These are phyloP conservation scores for Sclerurus mexicanus DNA, from an alignment of 2,113 vertebrate genomes.

Conservation along the genomic window DNA sequence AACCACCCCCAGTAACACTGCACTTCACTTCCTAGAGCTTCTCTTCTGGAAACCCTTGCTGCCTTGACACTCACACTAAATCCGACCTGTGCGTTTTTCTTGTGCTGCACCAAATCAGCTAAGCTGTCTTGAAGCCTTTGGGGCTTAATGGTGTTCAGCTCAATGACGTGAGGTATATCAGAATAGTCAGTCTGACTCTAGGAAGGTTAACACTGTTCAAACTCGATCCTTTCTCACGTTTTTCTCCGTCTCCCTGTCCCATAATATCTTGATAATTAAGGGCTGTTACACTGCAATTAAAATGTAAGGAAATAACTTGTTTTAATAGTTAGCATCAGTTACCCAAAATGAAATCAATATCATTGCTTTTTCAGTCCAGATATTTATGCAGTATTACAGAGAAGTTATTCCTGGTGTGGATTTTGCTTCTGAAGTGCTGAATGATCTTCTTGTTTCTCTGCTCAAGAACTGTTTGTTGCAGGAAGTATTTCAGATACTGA, in stretches of 20 bases:
- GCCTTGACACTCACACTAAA: neutral
- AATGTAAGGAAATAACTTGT: neutral
- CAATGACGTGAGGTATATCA: neutral
- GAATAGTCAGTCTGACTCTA: neutral
- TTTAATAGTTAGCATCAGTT: neutral
- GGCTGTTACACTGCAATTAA: neutral
- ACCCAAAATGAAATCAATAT: neutral
- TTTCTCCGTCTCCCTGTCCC: neutral
- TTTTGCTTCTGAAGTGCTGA: constrained; percentile 78
- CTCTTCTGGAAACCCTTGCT: neutral
- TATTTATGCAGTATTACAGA: constrained; percentile 85
- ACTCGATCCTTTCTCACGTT: neutral
- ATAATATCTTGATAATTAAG: neutral
- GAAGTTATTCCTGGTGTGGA: constrained; percentile 75
- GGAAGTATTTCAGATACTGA: constrained; percentile 82
- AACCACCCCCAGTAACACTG: neutral
- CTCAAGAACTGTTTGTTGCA: constrained; percentile 76
- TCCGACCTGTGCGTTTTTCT: neutral
- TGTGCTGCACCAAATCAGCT: neutral
- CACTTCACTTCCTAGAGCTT: neutral
- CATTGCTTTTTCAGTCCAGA: constrained; percentile 73
- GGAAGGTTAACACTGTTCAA: neutral
- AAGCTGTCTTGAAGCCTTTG: neutral
- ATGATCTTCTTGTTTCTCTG: constrained; percentile 79
- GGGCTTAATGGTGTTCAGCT: neutral